A percentile compares a stretch with the other conserved stretches of the same genome.
These are phyloP conservation scores for Papilio polytes DNA, from an alignment of 1,140 invertebrate genomes.

Conservation along the genomic window DNA sequence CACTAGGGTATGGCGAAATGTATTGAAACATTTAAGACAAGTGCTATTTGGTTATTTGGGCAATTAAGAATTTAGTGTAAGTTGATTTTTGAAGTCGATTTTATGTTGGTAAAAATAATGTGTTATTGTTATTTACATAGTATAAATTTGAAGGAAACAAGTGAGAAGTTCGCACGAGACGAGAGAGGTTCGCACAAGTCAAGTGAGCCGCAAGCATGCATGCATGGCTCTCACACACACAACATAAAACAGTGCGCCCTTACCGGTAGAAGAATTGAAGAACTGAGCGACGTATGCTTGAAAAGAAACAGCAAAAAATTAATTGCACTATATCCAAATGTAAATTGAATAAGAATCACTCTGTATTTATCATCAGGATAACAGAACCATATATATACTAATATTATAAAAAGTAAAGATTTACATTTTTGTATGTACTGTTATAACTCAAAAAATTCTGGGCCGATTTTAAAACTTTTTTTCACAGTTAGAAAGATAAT, in stretches of 20 bases:
- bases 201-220: not conserved
- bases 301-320: constrained; percentile 55
- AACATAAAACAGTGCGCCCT: constrained; percentile 44
- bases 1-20: too few relatives aligned
- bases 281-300: constrained; percentile 79
- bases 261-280: constrained; percentile 74
- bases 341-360: not conserved
- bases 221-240: not conserved
- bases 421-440: too few relatives aligned
- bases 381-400: too few relatives aligned
- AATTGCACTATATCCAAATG: not conserved
- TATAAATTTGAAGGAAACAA: not conserved
- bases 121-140: not conserved
- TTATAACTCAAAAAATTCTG: too few relatives aligned
- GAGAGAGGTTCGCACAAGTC: not conserved
- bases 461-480: too few relatives aligned
- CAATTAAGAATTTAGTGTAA: too few relatives aligned
- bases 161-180: not conserved
- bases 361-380: not conserved
- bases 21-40: too few relatives aligned
- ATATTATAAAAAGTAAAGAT: too few relatives aligned
- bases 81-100: too few relatives aligned
- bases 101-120: too few relatives aligned
- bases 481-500: too few relatives aligned
- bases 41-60: too few relatives aligned